Base-by-base conservation (phyloP, 2,113 vertebrate genomes). In the Syngnathus floridae region DNA sequence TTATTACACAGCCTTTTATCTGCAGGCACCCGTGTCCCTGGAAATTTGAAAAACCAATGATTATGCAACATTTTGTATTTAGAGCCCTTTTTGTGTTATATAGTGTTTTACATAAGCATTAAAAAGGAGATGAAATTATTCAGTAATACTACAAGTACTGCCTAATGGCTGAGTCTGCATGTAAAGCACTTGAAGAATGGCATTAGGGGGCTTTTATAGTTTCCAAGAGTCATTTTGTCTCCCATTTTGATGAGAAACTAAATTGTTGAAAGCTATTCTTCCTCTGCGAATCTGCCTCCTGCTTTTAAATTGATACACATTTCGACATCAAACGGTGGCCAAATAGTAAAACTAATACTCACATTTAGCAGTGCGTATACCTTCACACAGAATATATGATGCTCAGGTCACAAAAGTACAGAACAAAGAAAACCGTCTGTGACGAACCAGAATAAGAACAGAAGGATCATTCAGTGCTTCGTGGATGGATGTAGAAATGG, bases 101-200 rank as follows among this genome's bases (percentile, higher is more conserved):
- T 26, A 61, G 59, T 61, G 21, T 61, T 61, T 43, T 40, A 60
- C 19, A n/a, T 60, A 41, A 40, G n/a, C 13, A 43, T 61, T 61
- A 43, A 43, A 61, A 61, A 43, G 40, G n/a, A 16, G 40, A 61
- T 13, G 26, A 43, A 61, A 43, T 13, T 26, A 40, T 16, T 61
- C 40, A 26, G 6, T 61, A 41, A 41, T 43, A 43, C n/a, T 21
- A 40, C 37, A 22, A 22, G 11, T 13, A 22, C 38, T 61, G 38
- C 38, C 37, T 61, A 41, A 21, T 61, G 38, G 38, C n/a, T 60
- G 17, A 16, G 4, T 21, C n/a, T 60, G 37, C 37, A 60, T 60
- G 58, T 40, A 40, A 21, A 60, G 41, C 14, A 22, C 59, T 41
- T 61, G 4, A 41, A 41, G 21, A 26, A 16, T 26, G 40, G 38